Base-by-base conservation (phyloP, 2,888 invertebrate genomes). In the Eumacrocentrus americanus region DNA sequence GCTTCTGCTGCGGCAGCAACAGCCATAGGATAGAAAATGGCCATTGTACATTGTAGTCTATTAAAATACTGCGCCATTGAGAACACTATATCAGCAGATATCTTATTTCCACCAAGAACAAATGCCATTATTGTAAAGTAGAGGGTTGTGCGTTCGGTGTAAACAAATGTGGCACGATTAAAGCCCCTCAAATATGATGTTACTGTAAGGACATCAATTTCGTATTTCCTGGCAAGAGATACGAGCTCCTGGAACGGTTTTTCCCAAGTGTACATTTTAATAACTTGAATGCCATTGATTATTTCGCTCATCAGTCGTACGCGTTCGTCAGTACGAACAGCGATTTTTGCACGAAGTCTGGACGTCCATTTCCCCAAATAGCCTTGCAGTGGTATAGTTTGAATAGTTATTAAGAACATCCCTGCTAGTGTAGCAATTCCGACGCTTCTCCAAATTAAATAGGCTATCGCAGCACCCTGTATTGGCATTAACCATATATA, bases 231-330 rank as follows among this genome's bases (percentile, higher is more conserved):
- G 6, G 90, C 83, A 56, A 84, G 79, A 51, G 86, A 85, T 1
- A 92, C 88, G 0, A 91, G 80, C 58, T 85, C 84, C 55, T 88
- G 87, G 71, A 92, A 93, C 0, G 91, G 90, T 65, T 86, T 88
- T 74, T 94, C 93, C 88, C 93, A 94, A 1, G 91, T 89, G 71
- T 92, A 93, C 91, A 93, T 92, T 82, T 93, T 94, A 69, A 93
- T 91, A 0, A 92, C 90, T 72, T 90, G 86, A 69, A 93, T 91
- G 0, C 91, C 92, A 62, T 84, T 84, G 4, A 93, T 87, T 56
- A 93, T 86, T 81, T 93, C 92, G 68, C 88, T 89, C 90, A 92
- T 92, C 9, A 91, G 83, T 61, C 89, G 85, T 11, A 93, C 88
- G 64, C 93, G 83, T 74, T 89, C 88, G 73, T 92, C 93, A 0